Percentiles rank a stretch among this genome's conserved stretches.
phyloP scores from a whole-genome alignment of 2,888 invertebrate species.

The Strigamia transsilvanica region DNA sequence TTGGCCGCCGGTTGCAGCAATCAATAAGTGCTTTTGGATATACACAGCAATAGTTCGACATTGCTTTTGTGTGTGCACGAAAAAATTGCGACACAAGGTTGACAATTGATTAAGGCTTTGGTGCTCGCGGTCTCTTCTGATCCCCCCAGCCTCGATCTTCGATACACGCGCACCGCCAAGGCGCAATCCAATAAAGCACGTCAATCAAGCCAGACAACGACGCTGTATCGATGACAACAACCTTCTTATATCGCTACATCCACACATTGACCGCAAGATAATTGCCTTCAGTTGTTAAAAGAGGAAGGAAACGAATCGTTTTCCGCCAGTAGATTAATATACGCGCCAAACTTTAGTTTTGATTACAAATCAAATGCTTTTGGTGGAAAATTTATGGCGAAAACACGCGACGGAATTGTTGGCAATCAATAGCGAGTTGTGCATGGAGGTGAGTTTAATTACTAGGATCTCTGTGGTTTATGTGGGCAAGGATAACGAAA shows the following conservation, averaged over 20 bases:
- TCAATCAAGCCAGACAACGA: background rate
- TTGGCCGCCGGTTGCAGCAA: conserved; percentile 5
- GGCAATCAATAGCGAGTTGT: background rate
- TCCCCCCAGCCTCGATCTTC: conserved; percentile 13
- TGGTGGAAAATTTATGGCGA: background rate
- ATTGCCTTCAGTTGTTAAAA: conserved; percentile 13
- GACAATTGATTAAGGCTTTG: conserved; percentile 20
- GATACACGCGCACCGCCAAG: background rate
- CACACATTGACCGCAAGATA: conserved; percentile 7
- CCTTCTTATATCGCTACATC: background rate
- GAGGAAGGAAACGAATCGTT: background rate
- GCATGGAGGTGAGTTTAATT: conserved; percentile 12
- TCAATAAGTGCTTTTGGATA: background rate
- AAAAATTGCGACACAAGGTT: conserved; percentile 7
- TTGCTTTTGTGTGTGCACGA: background rate
- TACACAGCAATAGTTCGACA: background rate
- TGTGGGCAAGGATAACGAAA: conserved; percentile 20
- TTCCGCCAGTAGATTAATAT: background rate
- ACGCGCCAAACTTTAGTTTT: too few relatives aligned
- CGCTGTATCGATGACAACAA: conserved; percentile 13
- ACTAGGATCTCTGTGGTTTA: conserved; percentile 14
- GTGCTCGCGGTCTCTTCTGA: conserved; percentile 19
- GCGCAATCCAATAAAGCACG: background rate
- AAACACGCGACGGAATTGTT: conserved; percentile 8
- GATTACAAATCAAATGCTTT: background rate